phyloP scores from a whole-genome alignment of 2,797 vertebrate species.

The Platyrinchus mystaceus region DNA sequence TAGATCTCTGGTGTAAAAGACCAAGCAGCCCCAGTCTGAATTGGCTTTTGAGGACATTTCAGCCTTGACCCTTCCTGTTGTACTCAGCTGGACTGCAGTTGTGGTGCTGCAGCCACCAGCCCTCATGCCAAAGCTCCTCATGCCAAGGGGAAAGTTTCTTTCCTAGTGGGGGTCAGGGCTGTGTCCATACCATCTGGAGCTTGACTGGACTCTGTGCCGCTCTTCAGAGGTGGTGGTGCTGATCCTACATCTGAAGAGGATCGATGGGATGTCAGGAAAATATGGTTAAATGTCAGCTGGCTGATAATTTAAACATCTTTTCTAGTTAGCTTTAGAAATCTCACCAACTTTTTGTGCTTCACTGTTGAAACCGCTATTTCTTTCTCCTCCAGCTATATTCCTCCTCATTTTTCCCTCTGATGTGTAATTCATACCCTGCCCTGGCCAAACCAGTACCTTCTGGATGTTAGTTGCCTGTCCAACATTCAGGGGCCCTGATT shows the following conservation, averaged over 20 bases:
- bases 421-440: background rate
- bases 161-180: background rate
- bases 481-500: accelerated
- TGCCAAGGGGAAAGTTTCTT: background rate
- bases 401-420: background rate
- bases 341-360: background rate
- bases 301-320: background rate
- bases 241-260: background rate
- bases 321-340: background rate
- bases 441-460: background rate
- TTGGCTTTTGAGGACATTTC: background rate
- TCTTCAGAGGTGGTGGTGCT: background rate
- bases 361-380: background rate
- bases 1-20: background rate
- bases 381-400: background rate
- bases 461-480: background rate
- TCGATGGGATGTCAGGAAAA: background rate
- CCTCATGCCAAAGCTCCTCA: background rate
- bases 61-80: background rate
- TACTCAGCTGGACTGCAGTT: background rate
- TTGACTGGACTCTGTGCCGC: background rate
- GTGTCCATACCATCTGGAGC: background rate
- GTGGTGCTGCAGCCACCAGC: background rate
- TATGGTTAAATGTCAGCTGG: background rate
- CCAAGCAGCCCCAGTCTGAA: background rate